phyloP scores from a whole-genome alignment of 2,113 vertebrate genomes.

The Datnioides undecimradiatus region DNA sequence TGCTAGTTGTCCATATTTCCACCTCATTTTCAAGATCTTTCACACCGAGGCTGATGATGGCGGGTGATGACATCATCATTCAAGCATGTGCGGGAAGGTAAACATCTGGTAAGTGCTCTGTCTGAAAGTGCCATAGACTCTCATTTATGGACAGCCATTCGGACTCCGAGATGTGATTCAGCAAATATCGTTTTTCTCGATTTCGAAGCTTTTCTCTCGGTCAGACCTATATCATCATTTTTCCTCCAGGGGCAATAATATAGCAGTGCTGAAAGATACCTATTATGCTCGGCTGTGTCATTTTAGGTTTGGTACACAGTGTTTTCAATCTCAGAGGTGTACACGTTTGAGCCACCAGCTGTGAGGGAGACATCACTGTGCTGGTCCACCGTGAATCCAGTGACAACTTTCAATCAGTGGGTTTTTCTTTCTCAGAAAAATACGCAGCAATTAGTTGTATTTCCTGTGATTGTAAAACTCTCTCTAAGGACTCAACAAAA shows the following conservation, averaged over 20 bases:
- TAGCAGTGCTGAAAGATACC: constrained; percentile 43
- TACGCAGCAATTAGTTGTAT: constrained; percentile 34
- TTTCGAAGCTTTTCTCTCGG: constrained; percentile 40
- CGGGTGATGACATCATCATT: constrained; percentile 54
- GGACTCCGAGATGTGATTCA: constrained; percentile 40
- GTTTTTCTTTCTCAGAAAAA: constrained; percentile 38
- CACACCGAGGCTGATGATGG: constrained; percentile 47
- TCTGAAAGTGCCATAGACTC: constrained; percentile 26
- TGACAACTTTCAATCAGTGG: constrained; percentile 14
- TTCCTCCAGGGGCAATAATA: constrained; percentile 40
- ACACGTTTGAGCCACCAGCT: constrained; percentile 52
- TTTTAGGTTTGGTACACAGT: constrained; percentile 45
- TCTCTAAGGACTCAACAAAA: constrained; percentile 5
- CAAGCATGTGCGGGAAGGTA: constrained; percentile 9
- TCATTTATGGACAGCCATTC: constrained; percentile 48
- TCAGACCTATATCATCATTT: constrained; percentile 40
- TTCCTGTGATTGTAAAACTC: constrained; percentile 28
- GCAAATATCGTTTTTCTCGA: constrained; percentile 43
- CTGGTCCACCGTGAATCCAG: neutral
- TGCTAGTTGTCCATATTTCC: constrained; percentile 50
- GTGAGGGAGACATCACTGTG: constrained; percentile 45
- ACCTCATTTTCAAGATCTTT: constrained; percentile 66
- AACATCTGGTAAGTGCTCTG: constrained; percentile 42
- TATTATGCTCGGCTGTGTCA: constrained; percentile 43
- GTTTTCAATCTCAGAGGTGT: constrained; percentile 50